Evolutionary conservation across 2,797 vertebrate genomes (phyloP).

Genomic region (Manis pentadactyla): DNA sequence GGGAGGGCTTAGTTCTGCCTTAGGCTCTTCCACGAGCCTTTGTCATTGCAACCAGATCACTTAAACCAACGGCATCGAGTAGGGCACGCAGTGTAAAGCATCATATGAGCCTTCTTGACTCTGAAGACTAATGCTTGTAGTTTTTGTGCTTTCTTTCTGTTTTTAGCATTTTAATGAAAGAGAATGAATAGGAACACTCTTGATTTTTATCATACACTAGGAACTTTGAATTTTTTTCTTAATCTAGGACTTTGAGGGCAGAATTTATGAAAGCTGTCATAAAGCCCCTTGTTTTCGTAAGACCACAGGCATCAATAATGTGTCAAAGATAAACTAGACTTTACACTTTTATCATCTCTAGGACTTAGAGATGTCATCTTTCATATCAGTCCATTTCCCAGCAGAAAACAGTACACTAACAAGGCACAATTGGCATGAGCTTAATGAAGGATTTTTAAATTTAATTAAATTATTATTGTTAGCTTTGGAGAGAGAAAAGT

Average conservation of each 20-base stretch:
- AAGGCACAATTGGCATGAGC: neutral
- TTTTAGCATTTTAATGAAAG: conserved; percentile 9
- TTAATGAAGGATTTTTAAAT: neutral
- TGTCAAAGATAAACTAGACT: neutral
- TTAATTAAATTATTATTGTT: too few species aligned
- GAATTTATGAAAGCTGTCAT: neutral
- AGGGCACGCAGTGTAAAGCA: neutral
- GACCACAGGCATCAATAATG: neutral
- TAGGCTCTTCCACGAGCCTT: neutral
- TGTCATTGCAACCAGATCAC: neutral
- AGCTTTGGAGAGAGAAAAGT: too few species aligned
- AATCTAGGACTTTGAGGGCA: neutral
- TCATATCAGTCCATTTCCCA: neutral
- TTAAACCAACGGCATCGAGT: neutral
- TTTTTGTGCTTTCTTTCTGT: neutral
- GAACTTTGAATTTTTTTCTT: neutral
- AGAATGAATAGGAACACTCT: neutral
- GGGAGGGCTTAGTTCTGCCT: neutral
- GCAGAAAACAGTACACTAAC: neutral
- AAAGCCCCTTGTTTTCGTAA: neutral
- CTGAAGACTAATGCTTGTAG: neutral
- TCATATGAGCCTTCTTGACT: neutral
- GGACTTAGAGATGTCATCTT: neutral
- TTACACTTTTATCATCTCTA: conserved; percentile 7
- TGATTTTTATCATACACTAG: neutral